Evolutionary conservation across 2,797 vertebrate genomes (phyloP).

Genomic region (Cossypha heuglini): DNA sequence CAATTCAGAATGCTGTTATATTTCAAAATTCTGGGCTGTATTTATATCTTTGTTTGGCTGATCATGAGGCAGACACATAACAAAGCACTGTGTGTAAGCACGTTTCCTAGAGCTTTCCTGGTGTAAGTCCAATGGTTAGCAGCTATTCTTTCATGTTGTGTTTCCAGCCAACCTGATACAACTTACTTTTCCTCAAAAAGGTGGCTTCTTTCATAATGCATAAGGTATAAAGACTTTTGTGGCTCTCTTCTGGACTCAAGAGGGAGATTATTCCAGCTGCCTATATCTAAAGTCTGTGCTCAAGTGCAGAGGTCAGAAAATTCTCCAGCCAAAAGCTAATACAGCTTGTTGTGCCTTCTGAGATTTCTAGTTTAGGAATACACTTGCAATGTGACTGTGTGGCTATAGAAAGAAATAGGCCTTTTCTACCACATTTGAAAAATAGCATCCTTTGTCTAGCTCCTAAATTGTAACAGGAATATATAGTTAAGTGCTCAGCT

Average conservation of each 20-base stretch:
- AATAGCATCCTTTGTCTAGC: conserved; percentile 3
- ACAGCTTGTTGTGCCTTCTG: conserved; percentile 5
- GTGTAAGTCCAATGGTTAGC: not conserved
- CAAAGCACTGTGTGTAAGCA: not conserved
- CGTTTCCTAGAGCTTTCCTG: not conserved
- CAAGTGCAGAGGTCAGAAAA: conserved; percentile 45
- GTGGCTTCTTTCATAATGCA: conserved; percentile 48
- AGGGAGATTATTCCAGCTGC: conserved; percentile 29
- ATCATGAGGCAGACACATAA: not conserved
- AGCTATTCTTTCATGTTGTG: not conserved
- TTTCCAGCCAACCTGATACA: conserved; percentile 36
- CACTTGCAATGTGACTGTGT: conserved; percentile 12
- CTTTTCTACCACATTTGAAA: conserved; percentile 42
- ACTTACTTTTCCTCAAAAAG: conserved; percentile 34
- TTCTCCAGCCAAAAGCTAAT: conserved; percentile 56
- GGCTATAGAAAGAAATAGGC: not conserved
- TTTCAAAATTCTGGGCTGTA: not conserved
- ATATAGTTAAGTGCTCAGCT: conserved; percentile 21
- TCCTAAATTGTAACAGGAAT: conserved; percentile 32
- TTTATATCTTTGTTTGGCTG: conserved; percentile 29
- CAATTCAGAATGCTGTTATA: not conserved
- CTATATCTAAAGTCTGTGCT: conserved; percentile 16
- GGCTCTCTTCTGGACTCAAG: conserved; percentile 25
- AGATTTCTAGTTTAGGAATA: conserved; percentile 37
- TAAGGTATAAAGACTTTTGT: conserved; percentile 39